A percentile compares a stretch with the other conserved stretches of the same genome.
These are phyloP conservation scores for Gallinago solitaria DNA, from an alignment of 2,797 vertebrate genomes.

Conservation along the genomic window DNA sequence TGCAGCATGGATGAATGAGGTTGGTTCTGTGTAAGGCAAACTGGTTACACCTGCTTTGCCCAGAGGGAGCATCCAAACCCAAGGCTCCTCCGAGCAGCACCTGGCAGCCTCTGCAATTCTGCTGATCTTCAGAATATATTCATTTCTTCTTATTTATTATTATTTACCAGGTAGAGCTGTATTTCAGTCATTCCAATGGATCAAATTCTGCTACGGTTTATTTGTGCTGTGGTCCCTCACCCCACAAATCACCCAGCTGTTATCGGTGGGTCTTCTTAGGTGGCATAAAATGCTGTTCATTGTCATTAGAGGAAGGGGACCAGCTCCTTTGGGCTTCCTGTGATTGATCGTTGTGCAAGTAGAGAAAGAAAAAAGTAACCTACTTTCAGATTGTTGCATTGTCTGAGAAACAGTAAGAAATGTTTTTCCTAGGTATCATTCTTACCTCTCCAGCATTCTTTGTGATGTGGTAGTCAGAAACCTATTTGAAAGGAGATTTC, in stretches of 20 bases:
- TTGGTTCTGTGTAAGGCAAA: neutral
- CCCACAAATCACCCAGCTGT: neutral
- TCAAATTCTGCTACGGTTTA: neutral
- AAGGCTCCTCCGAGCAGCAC: neutral
- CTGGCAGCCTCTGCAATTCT: neutral
- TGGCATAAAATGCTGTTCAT: neutral
- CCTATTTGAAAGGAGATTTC: neutral
- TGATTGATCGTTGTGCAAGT: neutral
- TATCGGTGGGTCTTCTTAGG: neutral
- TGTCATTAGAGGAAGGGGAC: neutral
- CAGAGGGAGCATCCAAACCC: neutral
- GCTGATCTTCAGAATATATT: neutral
- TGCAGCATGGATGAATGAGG: neutral
- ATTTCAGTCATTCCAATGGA: neutral
- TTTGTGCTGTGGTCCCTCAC: neutral
- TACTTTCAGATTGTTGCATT: neutral
- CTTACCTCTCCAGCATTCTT: neutral
- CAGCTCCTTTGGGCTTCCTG: neutral
- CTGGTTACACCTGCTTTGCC: neutral
- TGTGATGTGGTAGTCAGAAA: neutral
- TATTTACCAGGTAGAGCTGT: neutral
- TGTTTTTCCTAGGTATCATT: neutral
- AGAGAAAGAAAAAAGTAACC: neutral
- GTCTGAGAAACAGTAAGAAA: neutral
- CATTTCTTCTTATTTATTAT: neutral